Base-by-base conservation (phyloP, 2,888 invertebrate species). In the Marronus borbonicus region DNA sequence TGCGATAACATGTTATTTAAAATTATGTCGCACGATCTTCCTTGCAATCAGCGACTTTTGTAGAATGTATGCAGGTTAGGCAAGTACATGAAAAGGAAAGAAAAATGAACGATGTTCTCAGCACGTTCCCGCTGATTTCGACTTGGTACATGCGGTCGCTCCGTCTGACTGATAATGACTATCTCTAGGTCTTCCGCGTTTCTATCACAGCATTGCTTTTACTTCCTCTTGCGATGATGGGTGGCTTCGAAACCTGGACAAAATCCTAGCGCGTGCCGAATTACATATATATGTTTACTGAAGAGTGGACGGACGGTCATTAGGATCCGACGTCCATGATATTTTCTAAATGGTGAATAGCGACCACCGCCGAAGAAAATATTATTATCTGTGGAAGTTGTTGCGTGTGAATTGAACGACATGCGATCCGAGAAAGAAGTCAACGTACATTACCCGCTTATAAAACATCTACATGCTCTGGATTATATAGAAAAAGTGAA, bases 231-330 rank as follows among this genome's bases (percentile, higher is more conserved):
- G 49, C 58, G 72, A 74, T 74, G 60, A 74, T 74, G 60, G 44
- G 60, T 24, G 60, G 72, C 72, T 70, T 36, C 17, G 55, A 55
- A 58, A 58, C 58, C 39, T 60, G 72, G 77, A 70, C 77, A 55
- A 78, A 77, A 75, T 78, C 78, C 74, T 70, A 52, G 55, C 80
- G 80, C 80, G 78, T 80, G 80, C 80, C 80, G 72, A 80, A 80
- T 80, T 80, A 80, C 58, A 78, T 74, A 68, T 78, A 78, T 76
- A 69, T 80, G 80, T 74, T 78, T 78, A 80, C 80, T 80, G 80
- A 74, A 80, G 78, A 44, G 66, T 76, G 78, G 76, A 72, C 24
- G 66, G 31, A 79, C 39, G 28, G 78, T 78, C 69, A 70, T 77
- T 69, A 77, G 69, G 60, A 70, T 69, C 39, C 70, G 44, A 60